Conservation (phyloP, 2,113 vertebrate genomes). For the Erpornis zantholeuca region DNA sequence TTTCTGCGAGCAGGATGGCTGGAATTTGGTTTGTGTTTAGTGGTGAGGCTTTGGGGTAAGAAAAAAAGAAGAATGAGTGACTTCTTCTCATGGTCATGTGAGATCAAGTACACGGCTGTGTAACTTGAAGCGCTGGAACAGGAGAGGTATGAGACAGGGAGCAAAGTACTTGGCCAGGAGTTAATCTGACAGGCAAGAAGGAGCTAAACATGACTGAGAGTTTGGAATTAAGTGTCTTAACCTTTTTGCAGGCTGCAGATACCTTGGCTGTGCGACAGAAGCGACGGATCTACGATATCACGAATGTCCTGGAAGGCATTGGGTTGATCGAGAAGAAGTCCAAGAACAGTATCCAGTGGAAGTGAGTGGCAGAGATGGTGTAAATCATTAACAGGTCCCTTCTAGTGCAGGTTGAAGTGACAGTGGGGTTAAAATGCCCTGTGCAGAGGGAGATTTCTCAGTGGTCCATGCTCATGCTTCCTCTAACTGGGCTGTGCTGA, state of each 20-base stretch:
- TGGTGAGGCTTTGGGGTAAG: neutral
- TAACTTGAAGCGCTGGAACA: neutral
- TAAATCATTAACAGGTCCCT: neutral
- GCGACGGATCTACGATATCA: conserved; percentile 97
- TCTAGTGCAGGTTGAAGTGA: neutral
- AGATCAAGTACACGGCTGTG: neutral
- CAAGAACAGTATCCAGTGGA: conserved; percentile 99
- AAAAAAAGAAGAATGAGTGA: neutral
- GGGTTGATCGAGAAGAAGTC: conserved; percentile 98
- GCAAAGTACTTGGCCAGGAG: neutral
- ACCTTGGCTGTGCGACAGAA: conserved; percentile 97
- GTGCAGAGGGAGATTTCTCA: neutral
- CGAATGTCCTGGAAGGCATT: conserved; percentile 96
- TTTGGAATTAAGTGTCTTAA: neutral
- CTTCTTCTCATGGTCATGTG: neutral
- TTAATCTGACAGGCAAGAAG: neutral
- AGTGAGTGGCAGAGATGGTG: conserved; percentile 79
- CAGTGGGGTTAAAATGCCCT: neutral
- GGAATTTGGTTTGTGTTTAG: neutral
- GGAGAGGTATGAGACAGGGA: neutral
- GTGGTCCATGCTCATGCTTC: neutral
- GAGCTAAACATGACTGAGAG: neutral
- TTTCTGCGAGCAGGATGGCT: fast-evolving
- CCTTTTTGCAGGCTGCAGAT: conserved; percentile 86
- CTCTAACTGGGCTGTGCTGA: neutral